phyloP scores from a whole-genome alignment of 2,113 vertebrate species.

The Hassar affinis region DNA sequence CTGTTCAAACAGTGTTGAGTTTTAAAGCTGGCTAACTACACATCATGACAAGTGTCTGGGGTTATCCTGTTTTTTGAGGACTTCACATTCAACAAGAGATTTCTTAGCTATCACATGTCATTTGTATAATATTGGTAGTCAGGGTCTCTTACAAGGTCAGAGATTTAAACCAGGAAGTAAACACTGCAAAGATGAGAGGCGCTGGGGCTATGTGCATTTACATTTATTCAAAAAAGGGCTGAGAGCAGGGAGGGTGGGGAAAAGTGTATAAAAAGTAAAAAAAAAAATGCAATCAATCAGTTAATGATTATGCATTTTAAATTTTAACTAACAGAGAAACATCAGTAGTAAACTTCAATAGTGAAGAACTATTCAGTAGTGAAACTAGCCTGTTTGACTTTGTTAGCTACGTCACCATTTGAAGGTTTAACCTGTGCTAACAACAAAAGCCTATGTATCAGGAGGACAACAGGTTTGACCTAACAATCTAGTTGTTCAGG shows the following conservation, averaged over 20 bases:
- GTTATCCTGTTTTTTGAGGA: not conserved
- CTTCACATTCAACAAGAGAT: not conserved
- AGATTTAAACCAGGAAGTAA: not conserved
- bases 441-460: not conserved
- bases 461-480: constrained; percentile 21
- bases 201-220: constrained; percentile 17
- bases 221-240: constrained; percentile 38
- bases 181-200: not conserved
- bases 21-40: not conserved
- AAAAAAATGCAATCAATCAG: not conserved
- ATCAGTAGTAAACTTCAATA: not conserved
- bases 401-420: not conserved
- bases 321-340: not conserved
- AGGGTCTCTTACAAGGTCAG: not conserved
- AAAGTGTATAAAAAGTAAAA: not conserved
- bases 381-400: constrained; percentile 2
- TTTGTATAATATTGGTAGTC: too few relatives aligned
- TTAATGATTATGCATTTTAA: not conserved
- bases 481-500: constrained; percentile 26
- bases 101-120: not conserved
- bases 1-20: not conserved
- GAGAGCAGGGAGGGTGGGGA: not conserved
- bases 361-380: not conserved
- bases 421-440: not conserved
- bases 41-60: not conserved